Evolutionary conservation across 2,888 invertebrate species (phyloP), one percentile per base, ranked within the genome.

Genomic region (Yponomeuta cagnagella): DNA sequence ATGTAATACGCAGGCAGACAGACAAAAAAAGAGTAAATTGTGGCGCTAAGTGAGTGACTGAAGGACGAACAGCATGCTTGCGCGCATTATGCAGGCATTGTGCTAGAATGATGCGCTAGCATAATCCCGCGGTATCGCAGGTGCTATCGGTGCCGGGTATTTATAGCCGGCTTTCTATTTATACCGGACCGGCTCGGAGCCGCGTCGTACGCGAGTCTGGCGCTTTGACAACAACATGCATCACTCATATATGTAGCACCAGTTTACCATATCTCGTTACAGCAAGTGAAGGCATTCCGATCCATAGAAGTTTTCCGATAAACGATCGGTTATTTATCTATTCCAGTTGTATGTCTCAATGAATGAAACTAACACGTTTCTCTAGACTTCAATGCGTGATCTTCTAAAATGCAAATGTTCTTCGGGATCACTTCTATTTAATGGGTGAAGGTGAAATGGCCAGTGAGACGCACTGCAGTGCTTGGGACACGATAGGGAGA

Each of bases 81-180:
- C 69, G 12, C 43, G 69, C 33, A 63, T 69, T 69, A 69, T 69
- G 69, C 69, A 69, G 69, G 63, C 63, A 69, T 63, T 69, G 63
- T 58, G 52, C 15, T 58, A 58, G 15, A 15, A 58, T 58, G 12
- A 15, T 58, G 52, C 52, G 69, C 69, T 58, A 58, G 63, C 23
- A 69, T 63, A 58, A 69, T 31, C 33, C 63, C n/a, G 31, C 33
- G 43, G 23, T 64, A 64, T 70, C 67, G 86, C 87, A 87, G 85
- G 87, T 88, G 86, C 83, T 87, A 89, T 86, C 86, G 82, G 84
- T 58, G 52, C 86, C 83, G 80, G 79, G 78, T 90, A 90, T 90
- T 90, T 89, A 88, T 90, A 90, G 88, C 82, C 74, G 74, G 71
- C 74, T 68, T 63, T 82, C 88, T 91, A 91, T 90, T 91, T 87